Percentiles rank a stretch among this genome's conserved stretches.
phyloP scores from a whole-genome alignment of 2,113 vertebrate species.

The Cochlearius cochlearius region DNA sequence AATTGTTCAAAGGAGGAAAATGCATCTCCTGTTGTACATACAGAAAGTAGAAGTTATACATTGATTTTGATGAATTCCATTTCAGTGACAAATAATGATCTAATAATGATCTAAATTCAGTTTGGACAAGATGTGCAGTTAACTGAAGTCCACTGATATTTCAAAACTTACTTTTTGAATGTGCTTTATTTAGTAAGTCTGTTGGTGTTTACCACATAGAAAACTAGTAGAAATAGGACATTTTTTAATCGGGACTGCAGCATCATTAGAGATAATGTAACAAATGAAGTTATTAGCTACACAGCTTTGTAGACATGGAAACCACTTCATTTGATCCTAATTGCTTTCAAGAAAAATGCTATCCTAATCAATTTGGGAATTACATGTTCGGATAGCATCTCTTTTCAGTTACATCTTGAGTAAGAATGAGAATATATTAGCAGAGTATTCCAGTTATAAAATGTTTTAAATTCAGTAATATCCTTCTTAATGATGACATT shows the following conservation, averaged over 20 bases:
- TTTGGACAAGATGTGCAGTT: background rate
- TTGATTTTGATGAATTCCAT: background rate
- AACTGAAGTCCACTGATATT: background rate
- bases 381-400: background rate
- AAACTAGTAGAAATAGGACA: background rate
- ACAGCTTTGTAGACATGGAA: background rate
- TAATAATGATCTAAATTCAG: background rate
- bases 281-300: background rate
- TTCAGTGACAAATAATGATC: background rate
- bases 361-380: background rate
- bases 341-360: constrained; percentile 19
- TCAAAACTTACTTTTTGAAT: background rate
- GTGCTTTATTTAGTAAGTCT: background rate
- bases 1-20: background rate
- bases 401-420: background rate
- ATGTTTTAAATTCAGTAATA: background rate
- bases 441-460: background rate
- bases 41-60: background rate
- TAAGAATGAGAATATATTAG: background rate
- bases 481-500: background rate
- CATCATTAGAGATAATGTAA: background rate
- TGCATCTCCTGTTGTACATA: background rate
- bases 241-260: background rate
- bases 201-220: background rate
- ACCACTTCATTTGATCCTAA: background rate